Percentiles rank a stretch among this genome's conserved stretches.
phyloP scores from a whole-genome alignment of 2,888 invertebrate species.

The Dynastes grantii region DNA sequence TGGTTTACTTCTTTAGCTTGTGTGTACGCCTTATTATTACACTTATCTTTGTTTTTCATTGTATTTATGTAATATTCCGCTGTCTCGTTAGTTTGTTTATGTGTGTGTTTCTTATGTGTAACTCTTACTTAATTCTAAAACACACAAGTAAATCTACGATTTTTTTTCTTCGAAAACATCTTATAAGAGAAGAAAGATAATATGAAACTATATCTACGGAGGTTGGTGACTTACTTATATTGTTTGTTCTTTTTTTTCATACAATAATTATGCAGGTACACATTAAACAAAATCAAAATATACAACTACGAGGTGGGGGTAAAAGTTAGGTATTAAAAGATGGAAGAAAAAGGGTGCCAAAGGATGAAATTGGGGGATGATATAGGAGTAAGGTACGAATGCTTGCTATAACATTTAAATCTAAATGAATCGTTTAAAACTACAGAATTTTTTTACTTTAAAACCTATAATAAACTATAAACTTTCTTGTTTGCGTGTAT shows the following conservation, averaged over 20 bases:
- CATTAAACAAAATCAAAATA: too few species aligned
- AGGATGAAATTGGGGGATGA: not conserved
- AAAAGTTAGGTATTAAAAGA: too few species aligned
- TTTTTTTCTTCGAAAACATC: not conserved
- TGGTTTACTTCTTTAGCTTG: not conserved
- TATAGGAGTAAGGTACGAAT: not conserved
- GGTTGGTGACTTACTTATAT: too few species aligned
- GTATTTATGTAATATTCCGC: not conserved
- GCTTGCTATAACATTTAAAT: constrained; percentile 5
- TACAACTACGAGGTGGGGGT: too few species aligned
- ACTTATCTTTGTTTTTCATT: not conserved
- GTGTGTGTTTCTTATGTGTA: too few species aligned
- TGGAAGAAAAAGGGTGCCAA: too few species aligned
- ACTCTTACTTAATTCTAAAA: too few species aligned
- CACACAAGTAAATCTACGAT: not conserved
- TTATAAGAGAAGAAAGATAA: too few species aligned
- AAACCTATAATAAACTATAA: not conserved
- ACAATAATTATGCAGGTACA: too few species aligned
- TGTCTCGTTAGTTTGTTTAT: too few species aligned
- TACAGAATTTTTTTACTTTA: not conserved
- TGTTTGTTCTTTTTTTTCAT: too few species aligned
- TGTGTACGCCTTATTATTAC: not conserved
- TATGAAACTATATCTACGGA: too few species aligned
- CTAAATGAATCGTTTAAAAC: not conserved
- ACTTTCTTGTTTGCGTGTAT: not conserved